A percentile compares a stretch with the other conserved stretches of the same genome.
Conservation (phyloP, 2,113 vertebrate genomes). For the Chloropsis hardwickii region DNA sequence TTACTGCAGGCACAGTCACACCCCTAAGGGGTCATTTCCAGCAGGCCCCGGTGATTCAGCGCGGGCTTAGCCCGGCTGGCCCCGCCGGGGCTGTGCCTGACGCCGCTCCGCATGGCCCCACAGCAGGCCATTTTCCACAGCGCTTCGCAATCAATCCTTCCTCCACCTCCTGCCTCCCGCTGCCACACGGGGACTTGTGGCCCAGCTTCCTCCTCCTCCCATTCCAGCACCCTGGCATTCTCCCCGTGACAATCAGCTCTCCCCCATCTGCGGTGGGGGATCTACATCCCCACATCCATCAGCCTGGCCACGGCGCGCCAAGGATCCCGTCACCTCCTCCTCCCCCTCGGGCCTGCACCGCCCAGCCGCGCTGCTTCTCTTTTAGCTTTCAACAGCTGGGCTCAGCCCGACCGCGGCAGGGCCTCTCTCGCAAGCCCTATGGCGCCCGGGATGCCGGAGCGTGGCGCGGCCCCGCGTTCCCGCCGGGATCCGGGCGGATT, state of each 20-base stretch:
- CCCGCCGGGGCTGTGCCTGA: rapidly evolving
- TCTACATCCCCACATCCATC: background rate
- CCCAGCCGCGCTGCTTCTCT: rapidly evolving
- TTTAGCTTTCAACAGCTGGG: rapidly evolving
- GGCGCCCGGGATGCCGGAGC: rapidly evolving
- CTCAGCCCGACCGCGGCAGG: rapidly evolving
- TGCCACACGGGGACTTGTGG: too few relatives aligned
- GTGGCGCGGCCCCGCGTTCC: rapidly evolving
- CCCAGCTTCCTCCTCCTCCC: background rate
- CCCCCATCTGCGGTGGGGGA: background rate
- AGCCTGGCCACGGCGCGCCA: rapidly evolving
- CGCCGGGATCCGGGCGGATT: rapidly evolving
- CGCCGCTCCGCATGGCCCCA: rapidly evolving
- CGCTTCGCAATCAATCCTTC: rapidly evolving
- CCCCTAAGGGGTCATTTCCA: background rate
- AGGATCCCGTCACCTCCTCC: background rate
- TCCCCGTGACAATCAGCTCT: background rate
- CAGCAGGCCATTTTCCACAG: background rate
- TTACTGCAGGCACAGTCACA: background rate
- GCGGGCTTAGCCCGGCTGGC: rapidly evolving
- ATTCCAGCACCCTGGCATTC: rapidly evolving
- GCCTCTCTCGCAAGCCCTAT: background rate
- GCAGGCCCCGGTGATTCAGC: rapidly evolving
- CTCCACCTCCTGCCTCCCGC: background rate
- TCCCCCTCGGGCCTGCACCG: rapidly evolving